Evolutionary conservation across 2,888 invertebrate species (phyloP).

Genomic region (Mimumesa dahlbomi): DNA sequence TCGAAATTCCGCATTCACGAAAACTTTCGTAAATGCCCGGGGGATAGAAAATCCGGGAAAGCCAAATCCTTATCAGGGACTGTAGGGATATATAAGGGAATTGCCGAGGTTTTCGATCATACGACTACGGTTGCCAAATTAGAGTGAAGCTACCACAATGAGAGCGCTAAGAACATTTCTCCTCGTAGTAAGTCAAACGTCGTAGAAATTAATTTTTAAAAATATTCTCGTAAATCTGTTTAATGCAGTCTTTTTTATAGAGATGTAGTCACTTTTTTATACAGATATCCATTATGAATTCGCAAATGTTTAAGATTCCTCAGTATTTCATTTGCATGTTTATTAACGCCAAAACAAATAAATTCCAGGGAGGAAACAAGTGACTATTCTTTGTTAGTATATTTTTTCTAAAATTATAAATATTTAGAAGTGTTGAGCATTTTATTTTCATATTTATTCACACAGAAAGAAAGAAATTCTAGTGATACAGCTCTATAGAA

Average conservation of each 20-base stretch:
- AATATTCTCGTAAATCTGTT: neutral
- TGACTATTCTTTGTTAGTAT: neutral
- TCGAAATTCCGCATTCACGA: neutral
- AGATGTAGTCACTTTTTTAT: neutral
- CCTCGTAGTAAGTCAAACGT: too few species aligned
- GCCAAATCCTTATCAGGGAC: neutral
- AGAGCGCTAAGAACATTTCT: neutral
- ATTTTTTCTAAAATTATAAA: neutral
- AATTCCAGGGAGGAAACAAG: too few species aligned
- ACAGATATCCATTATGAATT: neutral
- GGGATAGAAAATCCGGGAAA: conserved; percentile 21
- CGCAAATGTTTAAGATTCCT: neutral
- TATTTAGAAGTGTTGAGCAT: too few species aligned
- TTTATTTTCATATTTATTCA: too few species aligned
- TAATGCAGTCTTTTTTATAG: neutral
- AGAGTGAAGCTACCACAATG: neutral
- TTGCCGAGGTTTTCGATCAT: neutral
- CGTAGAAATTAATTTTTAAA: too few species aligned
- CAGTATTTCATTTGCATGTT: neutral
- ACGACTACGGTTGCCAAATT: neutral
- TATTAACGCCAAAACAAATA: too few species aligned
- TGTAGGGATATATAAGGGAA: conserved; percentile 14
- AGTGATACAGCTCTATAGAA: neutral
- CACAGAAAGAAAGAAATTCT: neutral
- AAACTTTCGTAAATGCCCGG: neutral